Conservation (phyloP, 2,797 vertebrate species). For the Manis javanica region DNA sequence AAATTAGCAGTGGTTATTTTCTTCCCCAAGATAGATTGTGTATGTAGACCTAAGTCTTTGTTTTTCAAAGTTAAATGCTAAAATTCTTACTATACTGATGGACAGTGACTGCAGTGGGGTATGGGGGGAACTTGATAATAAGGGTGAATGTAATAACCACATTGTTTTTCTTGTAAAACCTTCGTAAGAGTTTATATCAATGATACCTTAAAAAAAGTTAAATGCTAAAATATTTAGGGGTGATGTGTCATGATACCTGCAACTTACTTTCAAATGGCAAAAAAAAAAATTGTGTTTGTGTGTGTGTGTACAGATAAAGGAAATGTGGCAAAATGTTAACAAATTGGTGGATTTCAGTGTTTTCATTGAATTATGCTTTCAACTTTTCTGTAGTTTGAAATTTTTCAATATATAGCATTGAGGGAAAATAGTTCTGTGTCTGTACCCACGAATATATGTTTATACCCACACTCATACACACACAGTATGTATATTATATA, state of each 20-base stretch:
- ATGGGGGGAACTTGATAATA: no score
- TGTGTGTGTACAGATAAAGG: slow-evolving; percentile 3
- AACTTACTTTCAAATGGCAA: not conserved
- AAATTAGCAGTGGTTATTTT: slow-evolving; percentile 25
- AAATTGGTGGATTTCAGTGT: not conserved
- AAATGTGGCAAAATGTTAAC: slow-evolving; percentile 11
- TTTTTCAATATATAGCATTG: not conserved
- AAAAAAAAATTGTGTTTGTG: not conserved
- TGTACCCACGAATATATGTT: not conserved
- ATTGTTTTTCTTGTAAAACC: no score
- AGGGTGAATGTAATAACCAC: no score
- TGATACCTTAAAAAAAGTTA: no score
- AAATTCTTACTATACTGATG: no score
- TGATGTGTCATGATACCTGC: not conserved
- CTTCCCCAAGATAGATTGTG: not conserved
- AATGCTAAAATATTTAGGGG: not conserved
- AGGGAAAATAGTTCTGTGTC: not conserved
- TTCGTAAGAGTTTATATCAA: no score
- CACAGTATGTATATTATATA: not conserved
- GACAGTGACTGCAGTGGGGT: no score
- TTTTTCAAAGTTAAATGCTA: slow-evolving; percentile 17
- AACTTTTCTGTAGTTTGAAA: slow-evolving; percentile 43
- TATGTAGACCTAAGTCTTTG: not conserved
- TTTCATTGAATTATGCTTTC: not conserved
- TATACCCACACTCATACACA: no score